A percentile compares a stretch with the other conserved stretches of the same genome.
Conservation (phyloP, 2,797 vertebrate species). For the Pseudomugil tenellus region DNA sequence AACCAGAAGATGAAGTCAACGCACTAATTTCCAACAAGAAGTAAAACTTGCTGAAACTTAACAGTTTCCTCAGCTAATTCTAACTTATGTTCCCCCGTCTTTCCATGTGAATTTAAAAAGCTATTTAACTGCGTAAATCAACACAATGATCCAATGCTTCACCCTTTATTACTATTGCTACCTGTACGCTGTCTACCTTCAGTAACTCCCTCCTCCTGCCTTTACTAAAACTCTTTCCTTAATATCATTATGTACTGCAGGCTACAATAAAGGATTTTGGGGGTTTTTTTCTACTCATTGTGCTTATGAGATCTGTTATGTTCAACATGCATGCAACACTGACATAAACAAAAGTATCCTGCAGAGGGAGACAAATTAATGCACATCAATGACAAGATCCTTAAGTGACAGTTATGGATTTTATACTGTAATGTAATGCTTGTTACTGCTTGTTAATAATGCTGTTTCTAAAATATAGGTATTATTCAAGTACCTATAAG, state of each 20-base stretch:
- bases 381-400: conserved; percentile 2
- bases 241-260: conserved; percentile 38
- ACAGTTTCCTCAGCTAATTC: conserved; percentile 41
- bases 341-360: conserved; percentile 23
- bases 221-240: conserved; percentile 28
- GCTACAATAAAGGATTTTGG: conserved; percentile 54
- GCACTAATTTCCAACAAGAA: conserved; percentile 91
- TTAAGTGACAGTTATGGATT: not conserved
- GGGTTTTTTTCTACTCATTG: not conserved
- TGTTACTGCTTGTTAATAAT: conserved; percentile 3
- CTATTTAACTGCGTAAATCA: conserved; percentile 36
- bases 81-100: conserved; percentile 28
- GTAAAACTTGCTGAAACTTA: conserved; percentile 63
- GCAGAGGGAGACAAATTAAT: conserved; percentile 49
- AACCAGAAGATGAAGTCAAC: conserved; percentile 93
- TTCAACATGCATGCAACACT: not conserved
- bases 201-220: conserved; percentile 24
- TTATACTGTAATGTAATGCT: not conserved
- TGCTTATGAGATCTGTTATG: conserved; percentile 19
- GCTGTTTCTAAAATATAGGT: not conserved
- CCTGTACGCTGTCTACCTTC: conserved; percentile 9
- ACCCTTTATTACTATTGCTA: conserved; percentile 19
- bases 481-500: too few species aligned
- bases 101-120: conserved; percentile 11
- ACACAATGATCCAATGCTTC: conserved; percentile 28